These are phyloP conservation scores for Simalia tracyae DNA, from an alignment of 2,797 vertebrate genomes.

Conservation along the genomic window DNA sequence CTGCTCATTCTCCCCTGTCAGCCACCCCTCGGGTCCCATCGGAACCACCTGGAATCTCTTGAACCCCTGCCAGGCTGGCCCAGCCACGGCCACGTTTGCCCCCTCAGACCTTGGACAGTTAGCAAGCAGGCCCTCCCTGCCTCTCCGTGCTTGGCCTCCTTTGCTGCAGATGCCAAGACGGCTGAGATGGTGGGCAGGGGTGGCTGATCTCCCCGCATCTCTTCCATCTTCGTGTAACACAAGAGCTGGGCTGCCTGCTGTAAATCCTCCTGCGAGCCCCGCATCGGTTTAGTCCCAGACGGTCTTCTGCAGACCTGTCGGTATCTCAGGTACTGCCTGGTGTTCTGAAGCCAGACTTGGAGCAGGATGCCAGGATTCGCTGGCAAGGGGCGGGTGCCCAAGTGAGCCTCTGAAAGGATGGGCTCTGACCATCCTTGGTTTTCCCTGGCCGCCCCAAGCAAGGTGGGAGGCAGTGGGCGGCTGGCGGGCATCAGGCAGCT, in stretches of 20 bases:
- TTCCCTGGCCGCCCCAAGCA: neutral
- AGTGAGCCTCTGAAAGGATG: neutral
- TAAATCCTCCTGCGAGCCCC: neutral
- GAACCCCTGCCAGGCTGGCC: neutral
- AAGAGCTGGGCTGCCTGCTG: neutral
- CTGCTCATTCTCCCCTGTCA: neutral
- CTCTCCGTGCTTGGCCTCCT: too few species aligned
- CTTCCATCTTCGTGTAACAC: neutral
- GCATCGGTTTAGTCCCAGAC: neutral
- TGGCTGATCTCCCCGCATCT: neutral
- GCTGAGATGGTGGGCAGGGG: too few species aligned
- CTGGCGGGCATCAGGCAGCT: too few species aligned
- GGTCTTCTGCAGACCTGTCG: too few species aligned
- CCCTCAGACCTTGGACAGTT: too few species aligned
- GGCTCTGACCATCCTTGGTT: neutral
- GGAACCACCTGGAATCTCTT: fast-evolving
- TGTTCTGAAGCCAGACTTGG: neutral
- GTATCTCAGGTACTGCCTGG: neutral
- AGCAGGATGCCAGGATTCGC: fast-evolving
- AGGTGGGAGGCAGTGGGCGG: neutral
- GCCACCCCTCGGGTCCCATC: fast-evolving
- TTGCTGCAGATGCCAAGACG: neutral
- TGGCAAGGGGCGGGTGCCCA: neutral
- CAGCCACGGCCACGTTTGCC: neutral
- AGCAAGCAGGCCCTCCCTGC: too few species aligned